Conservation (phyloP, 2,888 invertebrate species). For the Meteorus cinctellus region DNA sequence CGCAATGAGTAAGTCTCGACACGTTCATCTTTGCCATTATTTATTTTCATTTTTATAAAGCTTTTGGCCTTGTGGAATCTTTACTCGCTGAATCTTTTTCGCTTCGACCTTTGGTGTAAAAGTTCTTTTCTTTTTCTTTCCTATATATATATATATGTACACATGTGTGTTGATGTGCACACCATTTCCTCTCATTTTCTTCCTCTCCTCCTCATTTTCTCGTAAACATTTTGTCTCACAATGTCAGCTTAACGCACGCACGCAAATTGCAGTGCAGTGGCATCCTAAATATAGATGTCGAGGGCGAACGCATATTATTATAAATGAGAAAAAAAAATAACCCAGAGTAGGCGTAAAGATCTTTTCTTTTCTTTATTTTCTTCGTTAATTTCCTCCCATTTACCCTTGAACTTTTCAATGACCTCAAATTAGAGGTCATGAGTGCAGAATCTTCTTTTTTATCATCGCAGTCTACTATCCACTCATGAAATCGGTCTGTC, state of each 20-base stretch:
- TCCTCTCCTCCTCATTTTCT: not conserved
- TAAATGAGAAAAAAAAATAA: not conserved
- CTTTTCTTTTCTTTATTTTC: not conserved
- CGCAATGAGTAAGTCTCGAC: not conserved
- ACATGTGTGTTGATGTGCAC: too few relatives aligned
- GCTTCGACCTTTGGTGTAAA: not conserved
- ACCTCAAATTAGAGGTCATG: slow-evolving; percentile 15
- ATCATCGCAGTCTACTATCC: too few relatives aligned
- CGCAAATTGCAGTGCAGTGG: slow-evolving; percentile 50
- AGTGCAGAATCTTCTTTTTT: not conserved
- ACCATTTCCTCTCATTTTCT: not conserved
- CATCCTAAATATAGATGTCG: slow-evolving; percentile 37
- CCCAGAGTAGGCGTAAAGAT: not conserved
- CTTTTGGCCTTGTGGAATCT: slow-evolving; percentile 2
- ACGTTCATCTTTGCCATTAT: not conserved
- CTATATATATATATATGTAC: too few relatives aligned
- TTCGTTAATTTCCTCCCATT: not conserved
- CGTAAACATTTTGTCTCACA: slow-evolving; percentile 26
- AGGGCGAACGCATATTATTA: slow-evolving; percentile 3
- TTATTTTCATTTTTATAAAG: not conserved
- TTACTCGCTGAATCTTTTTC: not conserved
- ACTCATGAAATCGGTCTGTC: too few relatives aligned
- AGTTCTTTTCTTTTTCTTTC: not conserved
- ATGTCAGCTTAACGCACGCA: slow-evolving; percentile 45
- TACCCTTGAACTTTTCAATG: slow-evolving; percentile 21